Evolutionary conservation across 2,888 invertebrate genomes (phyloP), one percentile per base, ranked within the genome.

Genomic region (Xanthorhoe spadicearia): DNA sequence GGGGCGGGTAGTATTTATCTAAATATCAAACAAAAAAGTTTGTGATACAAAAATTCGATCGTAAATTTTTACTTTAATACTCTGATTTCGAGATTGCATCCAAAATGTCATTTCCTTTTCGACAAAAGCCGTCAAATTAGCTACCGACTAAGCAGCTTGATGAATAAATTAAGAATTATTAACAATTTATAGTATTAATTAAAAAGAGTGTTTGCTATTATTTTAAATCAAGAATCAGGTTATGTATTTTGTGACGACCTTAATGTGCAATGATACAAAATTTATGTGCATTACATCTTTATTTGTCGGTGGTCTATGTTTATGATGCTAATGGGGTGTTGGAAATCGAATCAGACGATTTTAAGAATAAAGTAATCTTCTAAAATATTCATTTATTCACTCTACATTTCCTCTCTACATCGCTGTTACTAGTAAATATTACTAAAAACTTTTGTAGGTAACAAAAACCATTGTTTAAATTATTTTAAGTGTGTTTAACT

Each of bases 71-170:
- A 51, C 46, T 68, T 70, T 68, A 70, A 63, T 64, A 23, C 15
- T 28, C 7, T 66, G 48, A 58, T 65, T 63, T 46, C 59, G 4
- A 10, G 35, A 61, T 63, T 50, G 60, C 56, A 66, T 66, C 68
- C 61, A 61, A 68, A 70, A 70, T 69, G 64, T 54, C 56, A 64
- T 64, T 68, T 61, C 43, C 52, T 57, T 70, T 65, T 61, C 58
- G 54, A 43, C 10, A 53, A 18, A 67, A 68, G 56, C 50, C 38
- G 35, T 61, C 67, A 52, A 63, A 10, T 18, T 54, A 15, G 63
- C 70, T 68, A 46, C 56, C 49, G 59, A 59, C 51, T 61, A 59
- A 15, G 58, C 53, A 64, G 18, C 53, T 35, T 35, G 35, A 9
- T 35, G 18, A 18, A 60, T 51, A 48, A 55, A 56, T 55, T 54